Percentiles rank a stretch among this genome's conserved stretches.
Evolutionary conservation across 2,113 vertebrate genomes (phyloP).

Genomic region (Prunella himalayana): DNA sequence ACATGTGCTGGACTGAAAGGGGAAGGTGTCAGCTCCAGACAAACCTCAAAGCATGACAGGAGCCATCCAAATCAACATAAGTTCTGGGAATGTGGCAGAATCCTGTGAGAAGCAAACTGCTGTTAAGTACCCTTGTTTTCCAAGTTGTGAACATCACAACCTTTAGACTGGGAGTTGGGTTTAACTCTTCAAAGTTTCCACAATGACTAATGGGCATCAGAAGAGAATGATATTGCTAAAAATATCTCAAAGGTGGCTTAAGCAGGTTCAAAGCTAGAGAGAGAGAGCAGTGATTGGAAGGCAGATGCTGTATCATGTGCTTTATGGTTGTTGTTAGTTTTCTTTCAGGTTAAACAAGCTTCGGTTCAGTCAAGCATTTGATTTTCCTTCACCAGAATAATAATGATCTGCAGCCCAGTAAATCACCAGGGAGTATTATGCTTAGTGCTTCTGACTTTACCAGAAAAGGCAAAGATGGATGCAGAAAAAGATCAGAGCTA

Average conservation of each 20-base stretch:
- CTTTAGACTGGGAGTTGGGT: not conserved
- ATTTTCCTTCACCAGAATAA: slow-evolving; percentile 34
- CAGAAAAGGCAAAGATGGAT: slow-evolving; percentile 5
- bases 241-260: not conserved
- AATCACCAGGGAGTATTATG: not conserved
- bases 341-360: slow-evolving; percentile 41
- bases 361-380: slow-evolving; percentile 11
- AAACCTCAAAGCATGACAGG: not conserved
- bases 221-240: not conserved
- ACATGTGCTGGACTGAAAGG: not conserved
- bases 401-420: slow-evolving; percentile 6
- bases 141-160: not conserved
- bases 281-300: not conserved
- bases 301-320: not conserved
- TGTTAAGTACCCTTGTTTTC: not conserved
- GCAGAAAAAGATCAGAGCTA: not conserved
- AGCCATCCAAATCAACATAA: not conserved
- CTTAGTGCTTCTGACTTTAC: not conserved
- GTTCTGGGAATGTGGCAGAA: not conserved
- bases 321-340: slow-evolving; percentile 12
- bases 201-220: not conserved
- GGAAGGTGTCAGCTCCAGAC: rapidly evolving
- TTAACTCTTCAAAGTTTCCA: not conserved
- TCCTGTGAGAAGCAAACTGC: not conserved
- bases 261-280: not conserved